phyloP scores from a whole-genome alignment of 2,797 vertebrate species.

The Helostoma temminkii region DNA sequence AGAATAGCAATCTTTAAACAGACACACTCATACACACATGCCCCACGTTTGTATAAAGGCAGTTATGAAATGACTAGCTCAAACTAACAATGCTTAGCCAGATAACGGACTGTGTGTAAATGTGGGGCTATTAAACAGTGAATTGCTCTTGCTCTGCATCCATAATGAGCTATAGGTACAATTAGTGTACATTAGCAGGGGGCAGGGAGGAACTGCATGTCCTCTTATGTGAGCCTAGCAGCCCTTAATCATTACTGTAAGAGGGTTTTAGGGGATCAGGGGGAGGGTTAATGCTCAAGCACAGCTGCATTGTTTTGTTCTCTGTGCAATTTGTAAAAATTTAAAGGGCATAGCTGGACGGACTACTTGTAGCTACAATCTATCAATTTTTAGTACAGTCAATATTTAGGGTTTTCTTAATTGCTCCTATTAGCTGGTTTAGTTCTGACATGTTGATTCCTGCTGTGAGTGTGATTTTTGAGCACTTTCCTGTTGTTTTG shows the following conservation, averaged over 20 bases:
- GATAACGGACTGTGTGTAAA: constrained; percentile 65
- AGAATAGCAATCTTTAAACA: constrained; percentile 43
- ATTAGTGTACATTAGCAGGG: constrained; percentile 71
- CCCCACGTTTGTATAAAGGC: constrained; percentile 55
- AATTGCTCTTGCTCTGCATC: constrained; percentile 63
- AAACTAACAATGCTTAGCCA: constrained; percentile 67
- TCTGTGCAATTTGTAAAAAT: constrained; percentile 57
- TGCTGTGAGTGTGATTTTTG: constrained; percentile 13
- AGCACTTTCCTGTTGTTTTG: constrained; percentile 17
- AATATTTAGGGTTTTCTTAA: constrained; percentile 36
- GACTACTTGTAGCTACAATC: constrained; percentile 23
- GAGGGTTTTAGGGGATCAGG: constrained; percentile 51
- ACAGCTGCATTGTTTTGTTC: constrained; percentile 47
- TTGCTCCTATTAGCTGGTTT: constrained; percentile 32
- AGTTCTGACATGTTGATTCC: constrained; percentile 13
- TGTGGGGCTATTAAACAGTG: constrained; percentile 65
- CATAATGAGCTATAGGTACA: constrained; percentile 68
- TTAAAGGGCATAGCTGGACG: constrained; percentile 31
- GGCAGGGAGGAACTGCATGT: constrained; percentile 37
- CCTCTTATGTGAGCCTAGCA: constrained; percentile 54
- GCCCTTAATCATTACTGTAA: constrained; percentile 67
- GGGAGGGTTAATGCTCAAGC: constrained; percentile 44
- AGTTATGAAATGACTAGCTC: constrained; percentile 64
- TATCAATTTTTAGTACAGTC: constrained; percentile 23
- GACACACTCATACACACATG: constrained; percentile 34